phyloP scores from a whole-genome alignment of 1,140 invertebrate species.

The Phocides pigmalion region DNA sequence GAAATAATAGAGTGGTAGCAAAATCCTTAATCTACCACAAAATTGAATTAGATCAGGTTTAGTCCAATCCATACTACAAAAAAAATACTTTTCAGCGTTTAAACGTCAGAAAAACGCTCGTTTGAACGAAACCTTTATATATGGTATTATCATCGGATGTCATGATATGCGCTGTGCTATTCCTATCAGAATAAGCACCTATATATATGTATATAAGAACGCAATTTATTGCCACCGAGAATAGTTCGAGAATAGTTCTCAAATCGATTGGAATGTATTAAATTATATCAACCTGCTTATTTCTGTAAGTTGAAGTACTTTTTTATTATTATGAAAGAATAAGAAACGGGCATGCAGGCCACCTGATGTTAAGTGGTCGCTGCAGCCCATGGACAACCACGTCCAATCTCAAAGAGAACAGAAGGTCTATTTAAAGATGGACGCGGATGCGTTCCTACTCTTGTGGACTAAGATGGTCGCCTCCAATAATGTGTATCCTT shows the following conservation, averaged over 20 bases:
- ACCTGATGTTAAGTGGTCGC: too few species aligned
- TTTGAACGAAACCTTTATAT: constrained; percentile 51
- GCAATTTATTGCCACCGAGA: constrained; percentile 47
- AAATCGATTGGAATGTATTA: constrained; percentile 38
- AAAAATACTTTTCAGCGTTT: constrained; percentile 1
- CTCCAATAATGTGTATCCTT: too few species aligned
- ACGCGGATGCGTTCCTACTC: too few species aligned
- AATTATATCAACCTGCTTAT: neutral
- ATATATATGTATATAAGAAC: constrained; percentile 37
- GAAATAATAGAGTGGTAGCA: too few species aligned
- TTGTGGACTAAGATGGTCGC: too few species aligned
- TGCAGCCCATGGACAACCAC: too few species aligned
- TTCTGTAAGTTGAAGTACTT: neutral
- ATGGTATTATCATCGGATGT: constrained; percentile 54
- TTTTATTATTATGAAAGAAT: too few species aligned
- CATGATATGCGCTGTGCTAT: constrained; percentile 47
- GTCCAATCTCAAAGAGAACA: too few species aligned
- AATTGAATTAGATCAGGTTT: too few species aligned
- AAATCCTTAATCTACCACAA: too few species aligned
- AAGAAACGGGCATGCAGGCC: too few species aligned
- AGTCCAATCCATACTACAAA: neutral
- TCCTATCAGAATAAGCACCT: constrained; percentile 43
- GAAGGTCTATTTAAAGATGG: too few species aligned
- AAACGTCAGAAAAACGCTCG: constrained; percentile 26
- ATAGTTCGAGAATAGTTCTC: constrained; percentile 44